Evolutionary conservation across 2,888 invertebrate genomes (phyloP).

Genomic region (Oligia strigilis): DNA sequence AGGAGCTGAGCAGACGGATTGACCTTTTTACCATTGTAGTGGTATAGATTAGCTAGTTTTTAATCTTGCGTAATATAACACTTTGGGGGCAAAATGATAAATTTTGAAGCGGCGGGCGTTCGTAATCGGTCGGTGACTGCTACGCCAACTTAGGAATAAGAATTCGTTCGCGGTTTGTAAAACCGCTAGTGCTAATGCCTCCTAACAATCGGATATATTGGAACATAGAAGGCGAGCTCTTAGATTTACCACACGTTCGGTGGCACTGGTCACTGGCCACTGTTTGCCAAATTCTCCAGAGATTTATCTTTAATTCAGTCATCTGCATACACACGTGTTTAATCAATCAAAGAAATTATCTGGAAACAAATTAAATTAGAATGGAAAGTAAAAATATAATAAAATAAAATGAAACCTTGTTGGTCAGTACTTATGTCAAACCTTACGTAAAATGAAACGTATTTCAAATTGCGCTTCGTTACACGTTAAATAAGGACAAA

Average conservation of each 20-base stretch:
- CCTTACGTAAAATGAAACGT: conserved; percentile 25
- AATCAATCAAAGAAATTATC: background rate
- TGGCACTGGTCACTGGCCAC: background rate
- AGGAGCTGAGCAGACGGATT: background rate
- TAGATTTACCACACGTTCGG: background rate
- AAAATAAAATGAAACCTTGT: background rate
- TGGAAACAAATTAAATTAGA: background rate
- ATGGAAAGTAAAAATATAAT: background rate
- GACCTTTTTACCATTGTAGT: background rate
- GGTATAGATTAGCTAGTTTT: background rate
- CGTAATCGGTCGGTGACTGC: background rate
- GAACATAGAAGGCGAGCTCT: background rate
- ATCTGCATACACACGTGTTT: background rate
- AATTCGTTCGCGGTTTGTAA: background rate
- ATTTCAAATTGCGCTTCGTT: conserved; percentile 18
- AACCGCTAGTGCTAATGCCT: background rate
- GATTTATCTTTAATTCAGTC: background rate
- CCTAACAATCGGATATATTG: background rate
- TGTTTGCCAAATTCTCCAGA: background rate
- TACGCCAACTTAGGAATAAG: background rate
- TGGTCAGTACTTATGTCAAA: background rate
- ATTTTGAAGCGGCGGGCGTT: background rate
- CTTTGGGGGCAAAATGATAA: background rate
- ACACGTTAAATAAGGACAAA: background rate
- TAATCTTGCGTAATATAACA: background rate